Base-by-base conservation (phyloP, 2,113 vertebrate species). In the Gymnogyps californianus region DNA sequence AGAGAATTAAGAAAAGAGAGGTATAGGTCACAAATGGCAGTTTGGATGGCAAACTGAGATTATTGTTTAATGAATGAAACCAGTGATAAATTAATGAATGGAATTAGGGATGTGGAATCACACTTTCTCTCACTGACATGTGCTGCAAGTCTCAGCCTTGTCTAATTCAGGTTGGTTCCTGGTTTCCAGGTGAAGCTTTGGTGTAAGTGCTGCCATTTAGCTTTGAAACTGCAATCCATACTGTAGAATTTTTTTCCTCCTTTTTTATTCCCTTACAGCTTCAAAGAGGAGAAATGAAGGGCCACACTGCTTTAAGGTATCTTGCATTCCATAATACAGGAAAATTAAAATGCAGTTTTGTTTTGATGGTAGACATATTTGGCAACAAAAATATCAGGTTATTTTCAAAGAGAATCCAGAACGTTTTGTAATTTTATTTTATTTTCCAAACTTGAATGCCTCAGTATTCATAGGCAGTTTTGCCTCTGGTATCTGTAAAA, bases 231-330 rank as follows among this genome's bases (percentile, higher is more conserved):
- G 8, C 29, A 55, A n/a, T 21, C 21, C 15, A 22, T 18, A 42
- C 8, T 26, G 32, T 10, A 49, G 20, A 65, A 11, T 22, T 38
- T 10, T 2, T 9, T 13, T 1, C 9, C 6, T 3, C 0, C 1
- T 3, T 13, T 11, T 31, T 76, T 49, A 36, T 15, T 11, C 3
- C 25, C 12, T 71, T 79, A 49, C 5, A 47, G 6, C 3, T 65
- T 82, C 29, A 76, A 76, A 76, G 32, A 82, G 8, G 14, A 88
- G 28, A 83, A 67, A 79, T 28, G 9, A 44, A 62, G 2, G 3
- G 10, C 13, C 6, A 61, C 10, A 16, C 38, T 55, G 5, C 3
- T 72, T 89, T 74, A 75, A 83, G 42, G 5, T 44, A 51, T 29
- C 31, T 66, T 64, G 19, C 11, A 29, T 40, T 40, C 2, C 11